Conservation (phyloP, 2,888 invertebrate species). For the Agrochola circellaris region DNA sequence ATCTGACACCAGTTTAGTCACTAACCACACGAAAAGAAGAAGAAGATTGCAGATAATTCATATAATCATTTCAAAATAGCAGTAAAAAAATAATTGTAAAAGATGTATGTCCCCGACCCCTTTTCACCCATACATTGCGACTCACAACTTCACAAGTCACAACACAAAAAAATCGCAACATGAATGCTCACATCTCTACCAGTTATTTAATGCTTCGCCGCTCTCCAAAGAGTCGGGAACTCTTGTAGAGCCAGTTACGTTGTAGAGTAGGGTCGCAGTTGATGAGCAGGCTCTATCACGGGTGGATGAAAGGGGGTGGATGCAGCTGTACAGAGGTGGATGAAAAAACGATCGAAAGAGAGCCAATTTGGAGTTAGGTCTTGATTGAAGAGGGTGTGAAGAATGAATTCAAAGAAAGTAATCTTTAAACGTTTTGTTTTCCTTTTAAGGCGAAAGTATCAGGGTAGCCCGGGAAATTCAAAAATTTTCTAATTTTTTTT, state of each 20-base stretch:
- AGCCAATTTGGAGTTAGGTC: conserved; percentile 37
- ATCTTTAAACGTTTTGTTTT: not conserved
- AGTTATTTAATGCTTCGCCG: conserved; percentile 86
- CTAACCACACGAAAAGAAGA: too few species aligned
- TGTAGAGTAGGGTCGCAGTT: conserved; percentile 79
- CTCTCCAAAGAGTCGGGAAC: conserved; percentile 78
- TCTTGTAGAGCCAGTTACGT: conserved; percentile 80
- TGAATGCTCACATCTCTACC: conserved; percentile 77
- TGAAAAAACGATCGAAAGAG: conserved; percentile 27
- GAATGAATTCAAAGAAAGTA: not conserved
- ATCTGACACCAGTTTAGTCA: too few species aligned
- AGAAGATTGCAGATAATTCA: not conserved
- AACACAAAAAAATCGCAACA: conserved; percentile 67
- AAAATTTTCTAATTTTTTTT: not conserved
- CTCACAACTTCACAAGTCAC: conserved; percentile 3
- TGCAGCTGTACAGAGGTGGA: conserved; percentile 61
- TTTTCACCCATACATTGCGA: conserved; percentile 2
- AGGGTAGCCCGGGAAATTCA: too few species aligned
- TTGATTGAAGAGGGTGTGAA: conserved; percentile 45
- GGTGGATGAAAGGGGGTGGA: conserved; percentile 53
- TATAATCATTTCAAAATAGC: not conserved
- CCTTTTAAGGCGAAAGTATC: not conserved
- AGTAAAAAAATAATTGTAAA: not conserved
- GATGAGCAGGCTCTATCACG: conserved; percentile 76
- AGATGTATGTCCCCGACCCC: not conserved